A percentile compares a stretch with the other conserved stretches of the same genome.
phyloP scores from a whole-genome alignment of 2,888 invertebrate species.

The Parasteatoda lunata region DNA sequence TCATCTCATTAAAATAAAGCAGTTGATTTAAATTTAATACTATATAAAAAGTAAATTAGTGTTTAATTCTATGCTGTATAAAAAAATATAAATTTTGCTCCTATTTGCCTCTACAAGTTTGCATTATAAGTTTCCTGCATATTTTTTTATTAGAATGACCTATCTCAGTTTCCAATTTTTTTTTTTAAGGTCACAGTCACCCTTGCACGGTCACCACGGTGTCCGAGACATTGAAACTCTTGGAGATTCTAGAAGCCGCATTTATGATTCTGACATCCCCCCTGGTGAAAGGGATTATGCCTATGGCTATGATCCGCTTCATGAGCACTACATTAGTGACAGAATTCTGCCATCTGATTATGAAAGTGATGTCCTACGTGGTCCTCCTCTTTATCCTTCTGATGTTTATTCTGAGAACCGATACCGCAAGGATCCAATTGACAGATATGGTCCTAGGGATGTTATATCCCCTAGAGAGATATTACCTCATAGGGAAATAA shows the following conservation, averaged over 20 bases:
- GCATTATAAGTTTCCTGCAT: no score
- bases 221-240: constrained; percentile 56
- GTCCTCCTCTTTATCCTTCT: constrained; percentile 49
- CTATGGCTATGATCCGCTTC: constrained; percentile 59
- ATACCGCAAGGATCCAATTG: constrained; percentile 56
- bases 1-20: no score
- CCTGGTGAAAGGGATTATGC: constrained; percentile 54
- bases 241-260: constrained; percentile 39
- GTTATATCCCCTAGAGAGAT: constrained; percentile 56
- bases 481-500: constrained; percentile 59
- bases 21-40: no score
- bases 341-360: constrained; percentile 60
- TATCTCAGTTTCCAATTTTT: neutral
- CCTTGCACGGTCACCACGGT: constrained; percentile 48
- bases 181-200: constrained; percentile 55
- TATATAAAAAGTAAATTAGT: no score
- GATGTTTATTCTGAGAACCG: constrained; percentile 55
- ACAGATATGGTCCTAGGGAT: constrained; percentile 51
- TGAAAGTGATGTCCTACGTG: constrained; percentile 47
- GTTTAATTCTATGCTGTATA: no score
- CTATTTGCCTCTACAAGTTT: no score
- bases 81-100: no score
- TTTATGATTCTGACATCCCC: constrained; percentile 60
- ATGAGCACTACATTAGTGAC: constrained; percentile 58
- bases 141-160: no score